Base-by-base conservation (phyloP, 2,113 vertebrate genomes). In the Eublepharis macularius region DNA sequence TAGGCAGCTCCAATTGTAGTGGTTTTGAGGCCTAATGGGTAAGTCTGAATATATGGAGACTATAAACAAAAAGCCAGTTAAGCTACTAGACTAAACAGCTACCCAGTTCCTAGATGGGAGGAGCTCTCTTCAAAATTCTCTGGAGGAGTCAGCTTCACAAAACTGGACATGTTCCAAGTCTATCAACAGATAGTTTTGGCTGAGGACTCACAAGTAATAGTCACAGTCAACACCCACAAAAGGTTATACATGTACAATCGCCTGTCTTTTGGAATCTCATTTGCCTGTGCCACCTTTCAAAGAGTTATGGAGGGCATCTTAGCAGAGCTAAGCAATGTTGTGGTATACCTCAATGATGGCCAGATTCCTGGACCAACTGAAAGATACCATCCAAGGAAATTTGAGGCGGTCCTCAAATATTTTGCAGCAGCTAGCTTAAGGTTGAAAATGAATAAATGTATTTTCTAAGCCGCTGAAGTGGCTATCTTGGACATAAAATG, bases 151-250 rank as follows among this genome's bases (percentile, higher is more conserved):
- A 72, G 60, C 14, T 87, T 88, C 75, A 68, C 66, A 26, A 88
- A 88, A 45, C 70, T 90, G 12, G 78, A 86, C 49, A 85, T 76
- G 74, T 66, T 16, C 10, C 86, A 90, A 41, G 80, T 74, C 3
- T 86, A 83, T 63, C 80, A 87, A n/a, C 32, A 66, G 2, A 68
- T 76, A 57, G 4, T 85, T 0, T 45, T 85, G 43, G 76, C 83
- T 69, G 47, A 88, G 17, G 6, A 51, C 49, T 85, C 78, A 19
- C 76, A 75, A 34, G 63, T 57, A 43, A 73, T 84, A 65, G 49
- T 54, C 17, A 54, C 66, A 39, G 26, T 70, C 68, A 80, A 73
- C 47, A 86, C 36, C 43, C 77, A 80, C 13, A 79, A 57, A 16
- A 26, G 49, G 4, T 32, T 39, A 19, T 80, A 57, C 57, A n/a